Base-by-base conservation (phyloP, 2,113 vertebrate species). In the Dicaeum eximium region DNA sequence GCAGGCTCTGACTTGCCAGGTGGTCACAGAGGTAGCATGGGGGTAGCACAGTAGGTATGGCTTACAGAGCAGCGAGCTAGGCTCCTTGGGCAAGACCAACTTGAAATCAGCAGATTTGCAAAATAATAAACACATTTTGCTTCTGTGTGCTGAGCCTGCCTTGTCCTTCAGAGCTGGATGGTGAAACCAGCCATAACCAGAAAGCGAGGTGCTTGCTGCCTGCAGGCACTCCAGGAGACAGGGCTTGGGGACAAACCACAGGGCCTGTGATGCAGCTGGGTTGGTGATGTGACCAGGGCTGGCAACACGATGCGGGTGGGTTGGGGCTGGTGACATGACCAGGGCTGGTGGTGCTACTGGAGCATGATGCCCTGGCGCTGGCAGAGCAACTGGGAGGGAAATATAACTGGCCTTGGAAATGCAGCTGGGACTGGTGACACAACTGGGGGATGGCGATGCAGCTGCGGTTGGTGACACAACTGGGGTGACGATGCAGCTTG, bases 41-140 rank as follows among this genome's bases (percentile, higher is more conserved):
- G 40, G 33, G 40, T 38, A 64, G 58, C 54, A 38, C 1, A 13
- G 71, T 31, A 21, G 79, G 25, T 15, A 24, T 2, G 20, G 62
- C 79, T 67, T 33, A 14, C 51, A 50, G 42, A 72, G 31, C 61
- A 48, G 62, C 0, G 4, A 91, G 60, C 22, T 8, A 61, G 40
- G 73, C 28, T 62, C 65, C 65, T 51, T 1, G 4, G 42, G 82
- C 35, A n/a, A 67, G 38, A 58, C 38, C 14, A 4, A 40, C 90
- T 90, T 1, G 0, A 62, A 93, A 91, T 25, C 71, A 60, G 93
- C 93, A 67, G 72, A 77, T 73, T n/a, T 75, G 69, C 11, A 10
- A 60, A 66, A 89, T 62, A 96, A 96, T 96, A 95, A 97, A 97
- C 38, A 73, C 56, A 80, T 3, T 90, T 86, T 82, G 95, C 95